phyloP scores from a whole-genome alignment of 2,113 vertebrate genomes.

The Pandion haliaetus region DNA sequence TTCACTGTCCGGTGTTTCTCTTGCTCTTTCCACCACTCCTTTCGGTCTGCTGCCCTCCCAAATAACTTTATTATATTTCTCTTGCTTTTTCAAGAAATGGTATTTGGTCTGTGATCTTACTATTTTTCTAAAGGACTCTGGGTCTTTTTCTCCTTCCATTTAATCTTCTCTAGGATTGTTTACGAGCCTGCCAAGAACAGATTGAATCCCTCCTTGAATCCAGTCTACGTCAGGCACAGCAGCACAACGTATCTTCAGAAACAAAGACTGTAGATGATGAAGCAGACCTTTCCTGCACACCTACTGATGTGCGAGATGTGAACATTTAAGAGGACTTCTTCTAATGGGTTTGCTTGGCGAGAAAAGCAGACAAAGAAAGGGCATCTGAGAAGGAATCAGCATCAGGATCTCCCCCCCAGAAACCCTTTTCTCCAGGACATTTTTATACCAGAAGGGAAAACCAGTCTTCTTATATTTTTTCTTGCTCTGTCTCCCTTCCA shows the following conservation, averaged over 20 bases:
- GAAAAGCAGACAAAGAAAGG: conserved; percentile 42
- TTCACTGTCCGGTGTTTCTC: accelerated
- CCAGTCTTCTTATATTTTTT: conserved; percentile 52
- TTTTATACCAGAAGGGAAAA: conserved; percentile 73
- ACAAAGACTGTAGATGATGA: conserved; percentile 90
- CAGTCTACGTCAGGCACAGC: conserved; percentile 93
- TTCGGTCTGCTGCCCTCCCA: not conserved
- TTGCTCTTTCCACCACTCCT: not conserved
- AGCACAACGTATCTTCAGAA: conserved; percentile 81
- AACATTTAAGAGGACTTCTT: conserved; percentile 84
- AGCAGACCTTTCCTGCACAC: conserved; percentile 91
- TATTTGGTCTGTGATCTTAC: not conserved
- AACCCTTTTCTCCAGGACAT: conserved; percentile 64
- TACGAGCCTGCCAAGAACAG: conserved; percentile 98
- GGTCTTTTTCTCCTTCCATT: conserved; percentile 10
- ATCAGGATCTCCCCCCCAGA: conserved; percentile 54
- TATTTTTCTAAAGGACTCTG: conserved; percentile 19
- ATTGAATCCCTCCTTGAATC: conserved; percentile 95
- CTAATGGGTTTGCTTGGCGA: conserved; percentile 56
- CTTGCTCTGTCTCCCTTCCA: conserved; percentile 71
- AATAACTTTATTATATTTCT: not conserved
- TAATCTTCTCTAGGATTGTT: conserved; percentile 84
- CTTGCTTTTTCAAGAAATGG: not conserved
- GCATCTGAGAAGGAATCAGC: conserved; percentile 57
- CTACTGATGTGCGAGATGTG: conserved; percentile 94